Percentiles rank a stretch among this genome's conserved stretches.
Evolutionary conservation across 2,797 vertebrate species (phyloP).

Genomic region (Australoheros facetus): DNA sequence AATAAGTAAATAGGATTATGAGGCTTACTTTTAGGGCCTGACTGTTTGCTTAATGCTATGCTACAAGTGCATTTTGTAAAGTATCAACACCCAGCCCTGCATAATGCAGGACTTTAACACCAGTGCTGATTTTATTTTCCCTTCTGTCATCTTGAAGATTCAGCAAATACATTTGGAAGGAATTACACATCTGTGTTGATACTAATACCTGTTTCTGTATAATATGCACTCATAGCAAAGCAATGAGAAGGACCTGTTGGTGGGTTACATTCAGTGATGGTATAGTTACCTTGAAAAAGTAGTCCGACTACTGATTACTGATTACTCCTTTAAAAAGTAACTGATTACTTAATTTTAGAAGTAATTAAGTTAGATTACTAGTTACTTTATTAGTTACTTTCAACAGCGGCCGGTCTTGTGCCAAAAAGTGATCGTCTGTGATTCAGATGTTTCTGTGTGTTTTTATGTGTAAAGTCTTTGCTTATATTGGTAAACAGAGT

Average conservation of each 20-base stretch:
- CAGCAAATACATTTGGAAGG: not conserved
- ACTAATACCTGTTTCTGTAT: not conserved
- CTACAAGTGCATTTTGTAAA: not conserved
- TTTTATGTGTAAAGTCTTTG: too few species aligned
- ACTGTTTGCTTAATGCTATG: not conserved
- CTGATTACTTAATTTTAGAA: too few species aligned
- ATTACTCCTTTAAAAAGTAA: too few species aligned
- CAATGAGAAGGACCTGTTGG: too few species aligned
- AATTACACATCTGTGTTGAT: not conserved
- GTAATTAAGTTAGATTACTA: too few species aligned
- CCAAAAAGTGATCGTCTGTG: too few species aligned
- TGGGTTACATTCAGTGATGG: not conserved
- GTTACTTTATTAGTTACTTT: too few species aligned
- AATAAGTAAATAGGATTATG: not conserved
- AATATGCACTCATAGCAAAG: not conserved
- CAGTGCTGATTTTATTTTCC: not conserved
- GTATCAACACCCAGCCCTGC: not conserved
- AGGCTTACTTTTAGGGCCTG: not conserved
- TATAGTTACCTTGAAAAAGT: too few species aligned
- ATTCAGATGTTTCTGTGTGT: too few species aligned
- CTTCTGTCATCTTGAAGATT: not conserved
- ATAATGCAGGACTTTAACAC: not conserved
- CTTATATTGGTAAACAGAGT: too few species aligned
- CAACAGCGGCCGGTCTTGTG: too few species aligned
- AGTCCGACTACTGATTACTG: too few species aligned